phyloP scores from a whole-genome alignment of 2,888 invertebrate genomes.

The Trichopoda pennipes region DNA sequence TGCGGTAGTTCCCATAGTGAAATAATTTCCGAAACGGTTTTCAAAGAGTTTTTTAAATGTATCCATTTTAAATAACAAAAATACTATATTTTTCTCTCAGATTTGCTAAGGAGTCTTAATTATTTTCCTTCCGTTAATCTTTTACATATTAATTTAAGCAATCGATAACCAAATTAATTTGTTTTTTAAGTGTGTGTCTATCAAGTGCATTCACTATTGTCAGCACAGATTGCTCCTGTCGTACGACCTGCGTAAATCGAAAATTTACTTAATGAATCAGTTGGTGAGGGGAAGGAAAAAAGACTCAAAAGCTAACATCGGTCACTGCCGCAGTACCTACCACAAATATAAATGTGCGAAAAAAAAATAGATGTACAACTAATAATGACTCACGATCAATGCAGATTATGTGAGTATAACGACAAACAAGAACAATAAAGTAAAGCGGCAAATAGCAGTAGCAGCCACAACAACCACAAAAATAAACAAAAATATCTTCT shows the following conservation, averaged over 20 bases:
- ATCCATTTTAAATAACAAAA: too few relatives aligned
- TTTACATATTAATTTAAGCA: too few relatives aligned
- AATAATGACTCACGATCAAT: slow-evolving; percentile 49
- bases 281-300: not conserved
- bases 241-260: not conserved
- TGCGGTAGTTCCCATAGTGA: too few relatives aligned
- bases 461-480: slow-evolving; percentile 29
- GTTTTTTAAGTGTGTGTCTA: too few relatives aligned
- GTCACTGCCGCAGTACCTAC: not conserved
- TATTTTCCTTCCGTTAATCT: too few relatives aligned
- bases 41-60: too few relatives aligned
- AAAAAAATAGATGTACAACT: slow-evolving; percentile 5
- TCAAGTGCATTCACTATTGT: too few relatives aligned
- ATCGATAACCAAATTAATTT: too few relatives aligned
- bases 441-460: slow-evolving; percentile 20
- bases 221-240: too few relatives aligned
- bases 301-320: slow-evolving; percentile 7
- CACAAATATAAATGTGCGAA: not conserved
- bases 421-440: slow-evolving; percentile 38
- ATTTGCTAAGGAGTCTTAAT: too few relatives aligned
- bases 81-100: too few relatives aligned
- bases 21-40: too few relatives aligned
- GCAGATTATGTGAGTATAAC: slow-evolving; percentile 41
- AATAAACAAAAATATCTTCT: slow-evolving; percentile 23
- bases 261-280: slow-evolving; percentile 13